Base-by-base conservation (phyloP, 2,113 vertebrate genomes). In the Axis porcinus region DNA sequence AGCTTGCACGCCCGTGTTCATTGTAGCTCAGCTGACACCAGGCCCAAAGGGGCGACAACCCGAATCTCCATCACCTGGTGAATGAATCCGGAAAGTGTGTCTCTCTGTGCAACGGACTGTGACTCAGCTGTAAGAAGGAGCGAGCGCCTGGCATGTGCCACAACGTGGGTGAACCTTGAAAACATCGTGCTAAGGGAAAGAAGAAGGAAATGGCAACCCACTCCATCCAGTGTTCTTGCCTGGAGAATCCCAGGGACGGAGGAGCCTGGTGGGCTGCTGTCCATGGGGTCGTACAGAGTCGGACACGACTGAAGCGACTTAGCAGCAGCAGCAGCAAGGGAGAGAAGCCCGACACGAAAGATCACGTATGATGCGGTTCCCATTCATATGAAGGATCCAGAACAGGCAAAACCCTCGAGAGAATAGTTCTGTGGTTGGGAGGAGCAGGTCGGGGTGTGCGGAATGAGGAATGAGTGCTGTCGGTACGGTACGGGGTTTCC, bases 401-500 rank as follows among this genome's bases (percentile, higher is more conserved):
- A 28, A 8, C n/a, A 13, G 33, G 19, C 33, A 13, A 0, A 33
- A 28, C 81, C 28, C 0, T 1, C 0, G 57, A 7, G 47, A 33
- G 8, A 5, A 1, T 0, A 8, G 33, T 11, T 16, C 0, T 3
- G 64, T 19, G 79, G 30, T 6, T 23, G 36, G 36, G 8, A 62
- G 62, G 25, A 16, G 33, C 21, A 16, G 47, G 40, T 76, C 2
- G 3, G 2, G 67, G 21, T 0, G 3, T 13, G n/a, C 0, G 7
- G 28, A 0, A 0, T 0, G 30, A 27, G 54, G 36, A 15, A 28
- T 28, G 23, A 11, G 17, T 62, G 9, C 27, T 5, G 2, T 3
- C 0, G 3, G 30, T 1, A 5, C 0, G 3, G 30, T 1, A 0
- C 0, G 0, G 36, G 28, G 13, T 7, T 78, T 21, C 55, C 76